Evolutionary conservation across 2,113 vertebrate genomes (phyloP), one percentile per base, ranked within the genome.

Genomic region (Reinhardtius hippoglossoides): DNA sequence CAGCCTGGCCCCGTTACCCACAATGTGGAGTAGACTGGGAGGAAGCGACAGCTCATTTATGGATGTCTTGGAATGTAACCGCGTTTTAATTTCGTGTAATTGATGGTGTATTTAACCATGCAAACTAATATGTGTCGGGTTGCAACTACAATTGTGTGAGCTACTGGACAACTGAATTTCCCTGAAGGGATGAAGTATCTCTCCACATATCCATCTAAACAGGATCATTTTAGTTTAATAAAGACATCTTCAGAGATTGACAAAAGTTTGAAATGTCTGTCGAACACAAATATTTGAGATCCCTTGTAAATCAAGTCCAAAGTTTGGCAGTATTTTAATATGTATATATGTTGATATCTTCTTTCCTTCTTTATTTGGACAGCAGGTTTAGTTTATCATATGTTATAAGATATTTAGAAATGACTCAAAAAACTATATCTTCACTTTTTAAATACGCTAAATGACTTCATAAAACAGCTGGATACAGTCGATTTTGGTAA

Each of bases 1-100:
- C 78, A 54, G 65, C 46, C 44, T 64, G 76, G 71, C 82, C 87
- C 68, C 14, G 56, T 81, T 87, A 76, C 73, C 80, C 76, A 63
- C 26, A 26, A 65, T 56, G 73, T 16, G 68, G 75, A 62, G 73
- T 87, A 56, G 75, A 80, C 10, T 60, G 58, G 62, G 24, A 84
- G 69, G 37, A 82, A 66, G 64, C 57, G 54, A 42, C 26, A 37
- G 71, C 27, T 71, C 60, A 67, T 64, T 76, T 58, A 55, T 63
- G 64, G 76, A 75, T 73, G 27, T 24, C 46, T 68, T 76, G 31
- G 62, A 60, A 82, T 50, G 56, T 9, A 56, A 62, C 64, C 71
- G 26, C 46, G 16, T 16, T 50, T 50, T 50, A 50, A 18, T 50
- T 50, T 13, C 0, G 40, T 42, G 40, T 42, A 42, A 42, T 12